Base-by-base conservation (phyloP, 2,888 invertebrate genomes). In the Clistopyga incitator region DNA sequence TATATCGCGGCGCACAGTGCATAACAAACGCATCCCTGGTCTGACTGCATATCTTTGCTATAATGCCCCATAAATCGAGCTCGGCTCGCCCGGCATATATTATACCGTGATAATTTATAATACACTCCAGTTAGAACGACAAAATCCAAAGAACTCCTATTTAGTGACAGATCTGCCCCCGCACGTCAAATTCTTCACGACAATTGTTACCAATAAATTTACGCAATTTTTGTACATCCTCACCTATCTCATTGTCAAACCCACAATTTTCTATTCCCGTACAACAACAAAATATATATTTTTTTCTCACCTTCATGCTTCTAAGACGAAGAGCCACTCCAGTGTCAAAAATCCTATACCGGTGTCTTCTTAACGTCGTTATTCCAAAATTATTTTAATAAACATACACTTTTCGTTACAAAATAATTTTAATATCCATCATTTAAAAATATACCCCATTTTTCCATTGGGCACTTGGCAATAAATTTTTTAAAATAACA, bases 41-140 rank as follows among this genome's bases (percentile, higher is more conserved):
- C 23, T 64, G 47, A 59, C 54, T 20, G 13, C 38, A 38, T 6
- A 56, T 83, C 38, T 64, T 47, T 42, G 64, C 59, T 29, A 80
- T 84, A 85, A 82, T 78, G 75, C 70, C 78, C 82, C 82, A 84
- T 85, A 85, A 85, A 85, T 85, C 79, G 84, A 81, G 79, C 79
- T 56, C 74, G 78, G 74, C 75, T 71, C 54, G 13, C 56, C 29
- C 23, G 61, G 59, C 68, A 84, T 77, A 82, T 71, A 68, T 68
- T 71, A 71, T 52, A 71, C 56, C 3, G 74, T 20, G 11, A 61
- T 80, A 77, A 84, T 84, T 84, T 74, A 78, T 74, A 74, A 78
- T 18, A 47, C 71, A 25, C 67, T 79, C 61, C 50, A 76, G 79
- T 76, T 79, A 52, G 11, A 56, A 71, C 59, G n/a, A 67, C 25